Percentiles rank a stretch among this genome's conserved stretches.
These are phyloP conservation scores for Fragum fragum DNA, from an alignment of 2,888 invertebrate species.

Conservation along the genomic window DNA sequence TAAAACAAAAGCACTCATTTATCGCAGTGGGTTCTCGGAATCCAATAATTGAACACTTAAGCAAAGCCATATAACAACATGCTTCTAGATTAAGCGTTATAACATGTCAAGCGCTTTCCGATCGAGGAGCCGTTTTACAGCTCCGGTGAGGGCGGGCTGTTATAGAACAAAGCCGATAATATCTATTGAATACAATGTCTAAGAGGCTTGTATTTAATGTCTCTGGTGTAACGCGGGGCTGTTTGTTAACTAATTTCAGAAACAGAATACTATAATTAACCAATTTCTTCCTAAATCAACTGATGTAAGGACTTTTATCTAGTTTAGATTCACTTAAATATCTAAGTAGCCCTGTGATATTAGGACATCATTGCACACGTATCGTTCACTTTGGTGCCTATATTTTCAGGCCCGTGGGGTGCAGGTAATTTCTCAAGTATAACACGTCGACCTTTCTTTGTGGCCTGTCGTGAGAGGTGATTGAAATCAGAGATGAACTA, in stretches of 20 bases:
- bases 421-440: too few species aligned
- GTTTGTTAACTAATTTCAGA: not conserved
- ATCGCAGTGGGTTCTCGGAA: conserved; percentile 5
- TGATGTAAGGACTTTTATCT: too few species aligned
- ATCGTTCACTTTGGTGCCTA: too few species aligned
- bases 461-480: too few species aligned
- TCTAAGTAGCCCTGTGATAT: too few species aligned
- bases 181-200: conserved; percentile 7
- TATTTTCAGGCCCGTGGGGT: too few species aligned
- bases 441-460: too few species aligned
- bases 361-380: too few species aligned
- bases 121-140: conserved; percentile 25
- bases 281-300: not conserved
- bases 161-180: conserved; percentile 25
- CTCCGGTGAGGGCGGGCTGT: conserved; percentile 14
- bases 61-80: conserved; percentile 22
- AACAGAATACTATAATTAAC: not conserved
- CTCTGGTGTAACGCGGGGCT: not conserved
- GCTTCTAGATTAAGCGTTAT: conserved; percentile 7
- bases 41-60: conserved; percentile 18
- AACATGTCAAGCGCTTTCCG: conserved; percentile 21
- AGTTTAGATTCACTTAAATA: too few species aligned
- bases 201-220: not conserved
- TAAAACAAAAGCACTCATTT: conserved; percentile 2
- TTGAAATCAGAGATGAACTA: too few species aligned